These are phyloP conservation scores for Sprattus sprattus DNA, from an alignment of 2,113 vertebrate species.

Conservation along the genomic window DNA sequence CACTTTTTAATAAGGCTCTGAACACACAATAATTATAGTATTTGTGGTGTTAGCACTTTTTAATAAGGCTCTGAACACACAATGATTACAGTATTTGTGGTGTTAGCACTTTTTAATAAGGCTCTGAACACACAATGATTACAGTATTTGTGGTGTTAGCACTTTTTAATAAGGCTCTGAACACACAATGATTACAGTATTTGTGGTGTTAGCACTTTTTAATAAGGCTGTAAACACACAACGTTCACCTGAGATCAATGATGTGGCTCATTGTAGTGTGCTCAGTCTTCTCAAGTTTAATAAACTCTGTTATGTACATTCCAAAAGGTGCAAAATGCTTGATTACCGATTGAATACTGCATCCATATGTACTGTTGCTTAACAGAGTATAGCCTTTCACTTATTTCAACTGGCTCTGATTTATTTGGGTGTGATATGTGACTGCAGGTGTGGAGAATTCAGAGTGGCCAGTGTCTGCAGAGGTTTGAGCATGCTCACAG, in stretches of 20 bases:
- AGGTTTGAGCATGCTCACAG: conserved; percentile 92
- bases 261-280: neutral
- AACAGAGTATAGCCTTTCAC: neutral
- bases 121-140: neutral
- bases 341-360: no score
- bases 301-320: neutral
- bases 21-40: neutral
- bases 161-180: neutral
- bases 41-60: neutral
- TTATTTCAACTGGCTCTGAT: neutral
- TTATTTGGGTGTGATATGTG: neutral
- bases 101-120: neutral
- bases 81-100: neutral
- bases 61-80: neutral
- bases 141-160: neutral
- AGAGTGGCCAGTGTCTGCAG: conserved; percentile 92
- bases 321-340: no score
- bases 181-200: neutral
- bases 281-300: neutral
- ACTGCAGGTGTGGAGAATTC: conserved; percentile 93
- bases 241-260: neutral
- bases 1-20: neutral
- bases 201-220: neutral
- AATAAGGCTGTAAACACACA: neutral
- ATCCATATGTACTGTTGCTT: neutral